phyloP scores from a whole-genome alignment of 2,797 vertebrate species.

The Scolopax rusticola region DNA sequence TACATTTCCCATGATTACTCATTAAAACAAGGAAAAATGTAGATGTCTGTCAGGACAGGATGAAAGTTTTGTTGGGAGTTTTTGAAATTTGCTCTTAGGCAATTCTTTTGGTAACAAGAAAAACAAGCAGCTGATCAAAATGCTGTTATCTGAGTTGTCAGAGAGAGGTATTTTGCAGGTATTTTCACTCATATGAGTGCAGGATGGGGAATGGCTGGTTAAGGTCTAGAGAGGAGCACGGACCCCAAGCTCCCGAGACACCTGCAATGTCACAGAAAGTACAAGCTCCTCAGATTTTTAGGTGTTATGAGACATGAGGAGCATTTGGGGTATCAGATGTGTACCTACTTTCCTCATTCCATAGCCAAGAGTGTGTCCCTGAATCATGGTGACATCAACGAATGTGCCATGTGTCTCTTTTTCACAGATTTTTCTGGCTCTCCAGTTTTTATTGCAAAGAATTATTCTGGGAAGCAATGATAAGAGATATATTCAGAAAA shows the following conservation, averaged over 20 bases:
- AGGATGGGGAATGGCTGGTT: neutral
- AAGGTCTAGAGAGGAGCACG: fast-evolving
- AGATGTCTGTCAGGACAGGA: neutral
- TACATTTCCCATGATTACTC: neutral
- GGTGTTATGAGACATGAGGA: neutral
- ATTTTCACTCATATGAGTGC: neutral
- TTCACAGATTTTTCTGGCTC: neutral
- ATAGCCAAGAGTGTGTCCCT: neutral
- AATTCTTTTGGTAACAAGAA: neutral
- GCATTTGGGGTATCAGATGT: neutral
- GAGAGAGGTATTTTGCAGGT: neutral
- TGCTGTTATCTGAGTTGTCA: neutral
- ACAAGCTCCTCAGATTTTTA: neutral
- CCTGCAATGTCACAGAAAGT: neutral
- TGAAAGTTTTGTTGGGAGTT: neutral
- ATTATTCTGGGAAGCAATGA: neutral
- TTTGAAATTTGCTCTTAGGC: neutral
- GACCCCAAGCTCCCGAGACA: neutral
- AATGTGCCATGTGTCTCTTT: neutral
- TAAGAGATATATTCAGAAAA: neutral
- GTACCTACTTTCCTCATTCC: neutral
- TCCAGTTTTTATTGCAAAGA: neutral
- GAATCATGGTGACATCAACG: neutral
- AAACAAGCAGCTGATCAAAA: neutral
- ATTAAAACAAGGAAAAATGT: neutral